Conservation (phyloP, 2,797 vertebrate species). For the Mastacembelus armatus region DNA sequence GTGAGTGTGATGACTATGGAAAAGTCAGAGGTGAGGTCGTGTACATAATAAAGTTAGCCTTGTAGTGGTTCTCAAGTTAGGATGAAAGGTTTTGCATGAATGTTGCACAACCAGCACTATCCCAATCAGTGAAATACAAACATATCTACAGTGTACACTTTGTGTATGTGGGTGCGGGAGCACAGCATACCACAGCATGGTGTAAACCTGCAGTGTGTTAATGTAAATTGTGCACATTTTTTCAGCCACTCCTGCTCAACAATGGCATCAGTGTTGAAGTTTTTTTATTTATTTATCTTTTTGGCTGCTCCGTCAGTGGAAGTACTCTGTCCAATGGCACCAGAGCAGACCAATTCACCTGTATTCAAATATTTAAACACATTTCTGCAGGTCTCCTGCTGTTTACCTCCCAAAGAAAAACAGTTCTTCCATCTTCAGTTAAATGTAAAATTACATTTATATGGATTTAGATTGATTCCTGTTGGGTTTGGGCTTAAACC, state of each 20-base stretch:
- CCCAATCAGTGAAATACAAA: not conserved
- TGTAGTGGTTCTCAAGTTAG: not conserved
- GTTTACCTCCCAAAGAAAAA: no score
- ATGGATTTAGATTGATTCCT: not conserved
- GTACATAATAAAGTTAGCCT: not conserved
- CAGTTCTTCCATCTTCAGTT: not conserved
- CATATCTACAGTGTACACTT: not conserved
- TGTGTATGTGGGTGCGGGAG: not conserved
- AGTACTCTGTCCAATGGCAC: not conserved
- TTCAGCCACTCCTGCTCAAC: conserved; percentile 4
- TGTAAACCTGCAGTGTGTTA: not conserved
- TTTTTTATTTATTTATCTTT: not conserved
- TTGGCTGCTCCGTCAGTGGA: conserved; percentile 1
- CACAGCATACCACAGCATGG: not conserved
- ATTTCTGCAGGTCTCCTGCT: not conserved
- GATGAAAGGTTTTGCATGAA: not conserved
- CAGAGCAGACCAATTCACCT: not conserved
- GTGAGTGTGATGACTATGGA: not conserved
- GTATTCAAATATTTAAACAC: not conserved
- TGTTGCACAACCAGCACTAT: no score
- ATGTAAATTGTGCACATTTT: not conserved
- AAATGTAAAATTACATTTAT: not conserved
- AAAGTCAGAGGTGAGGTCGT: not conserved
- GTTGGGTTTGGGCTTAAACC: not conserved
- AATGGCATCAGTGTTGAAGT: not conserved